These are phyloP conservation scores for Temnopleurus reevesii DNA, from an alignment of 53 echinoderm and acorn worm species.

Conservation along the genomic window DNA sequence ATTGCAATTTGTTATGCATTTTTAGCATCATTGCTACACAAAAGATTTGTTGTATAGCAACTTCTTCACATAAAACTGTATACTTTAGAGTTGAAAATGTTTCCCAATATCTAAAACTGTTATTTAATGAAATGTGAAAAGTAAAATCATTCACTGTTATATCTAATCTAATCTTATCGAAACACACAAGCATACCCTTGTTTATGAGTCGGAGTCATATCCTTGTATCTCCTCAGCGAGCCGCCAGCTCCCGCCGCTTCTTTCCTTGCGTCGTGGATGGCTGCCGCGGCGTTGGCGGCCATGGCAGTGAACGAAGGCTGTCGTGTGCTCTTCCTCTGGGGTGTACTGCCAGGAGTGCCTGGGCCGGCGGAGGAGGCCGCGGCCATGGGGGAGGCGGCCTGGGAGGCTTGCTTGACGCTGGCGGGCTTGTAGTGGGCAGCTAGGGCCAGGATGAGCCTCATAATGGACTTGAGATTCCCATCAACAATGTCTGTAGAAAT, in stretches of 20 bases:
- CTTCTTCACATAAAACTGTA: too few species aligned
- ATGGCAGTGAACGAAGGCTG: constrained; percentile 90
- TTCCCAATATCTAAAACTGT: too few species aligned
- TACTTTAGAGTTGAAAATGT: too few species aligned
- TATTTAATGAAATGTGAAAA: too few species aligned
- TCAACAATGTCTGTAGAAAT: constrained; percentile 85
- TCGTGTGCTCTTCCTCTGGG: constrained; percentile 55
- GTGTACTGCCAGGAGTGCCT: constrained; percentile 50
- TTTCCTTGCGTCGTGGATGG: constrained; percentile 92
- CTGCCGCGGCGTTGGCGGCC: constrained; percentile 92
- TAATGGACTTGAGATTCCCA: constrained; percentile 95
- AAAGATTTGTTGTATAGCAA: too few species aligned
- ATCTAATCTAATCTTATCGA: not conserved
- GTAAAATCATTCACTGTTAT: too few species aligned
- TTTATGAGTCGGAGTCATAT: constrained; percentile 52
- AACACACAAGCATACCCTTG: not conserved
- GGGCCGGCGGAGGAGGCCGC: constrained; percentile 53
- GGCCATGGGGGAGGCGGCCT: constrained; percentile 48
- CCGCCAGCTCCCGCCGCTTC: constrained; percentile 88
- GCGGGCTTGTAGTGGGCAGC: constrained; percentile 99
- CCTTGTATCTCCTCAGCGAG: constrained; percentile 83
- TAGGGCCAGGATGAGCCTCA: constrained; percentile 94
- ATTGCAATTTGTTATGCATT: too few species aligned
- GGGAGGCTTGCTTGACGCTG: constrained; percentile 93
- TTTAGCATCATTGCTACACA: too few species aligned